Evolutionary conservation across 2,797 vertebrate genomes (phyloP).

Genomic region (Paramormyrops hopkinsi): DNA sequence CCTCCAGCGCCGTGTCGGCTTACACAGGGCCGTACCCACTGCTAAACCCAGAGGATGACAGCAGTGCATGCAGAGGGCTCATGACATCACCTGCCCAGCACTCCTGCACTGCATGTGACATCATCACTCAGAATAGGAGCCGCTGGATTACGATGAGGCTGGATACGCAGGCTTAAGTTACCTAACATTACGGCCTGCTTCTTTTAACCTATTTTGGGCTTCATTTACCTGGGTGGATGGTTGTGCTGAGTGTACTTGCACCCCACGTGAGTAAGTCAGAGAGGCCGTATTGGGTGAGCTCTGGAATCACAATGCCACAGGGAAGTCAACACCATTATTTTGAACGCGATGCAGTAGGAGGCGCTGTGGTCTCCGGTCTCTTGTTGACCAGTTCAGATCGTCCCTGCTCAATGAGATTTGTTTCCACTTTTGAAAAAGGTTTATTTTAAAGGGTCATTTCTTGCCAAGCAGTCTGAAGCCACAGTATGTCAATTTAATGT

Average conservation of each 20-base stretch:
- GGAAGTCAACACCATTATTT: neutral
- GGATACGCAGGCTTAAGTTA: constrained; percentile 24
- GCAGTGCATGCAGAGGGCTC: constrained; percentile 43
- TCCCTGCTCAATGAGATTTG: neutral
- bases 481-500: neutral
- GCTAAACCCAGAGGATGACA: constrained; percentile 51
- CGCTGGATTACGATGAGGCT: constrained; percentile 33
- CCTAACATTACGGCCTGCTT: neutral
- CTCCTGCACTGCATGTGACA: constrained; percentile 51
- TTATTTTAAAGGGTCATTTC: neutral
- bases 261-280: neutral
- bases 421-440: neutral
- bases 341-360: neutral
- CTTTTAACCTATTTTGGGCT: neutral
- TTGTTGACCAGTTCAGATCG: neutral
- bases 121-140: constrained; percentile 65
- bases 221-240: neutral
- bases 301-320: neutral
- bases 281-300: neutral
- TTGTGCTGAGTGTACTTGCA: neutral
- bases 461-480: neutral
- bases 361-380: neutral
- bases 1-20: neutral
- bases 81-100: constrained; percentile 64
- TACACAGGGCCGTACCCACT: constrained; percentile 36